Conservation (phyloP, 2,113 vertebrate genomes). For the Anarhynchus alexandrinus region DNA sequence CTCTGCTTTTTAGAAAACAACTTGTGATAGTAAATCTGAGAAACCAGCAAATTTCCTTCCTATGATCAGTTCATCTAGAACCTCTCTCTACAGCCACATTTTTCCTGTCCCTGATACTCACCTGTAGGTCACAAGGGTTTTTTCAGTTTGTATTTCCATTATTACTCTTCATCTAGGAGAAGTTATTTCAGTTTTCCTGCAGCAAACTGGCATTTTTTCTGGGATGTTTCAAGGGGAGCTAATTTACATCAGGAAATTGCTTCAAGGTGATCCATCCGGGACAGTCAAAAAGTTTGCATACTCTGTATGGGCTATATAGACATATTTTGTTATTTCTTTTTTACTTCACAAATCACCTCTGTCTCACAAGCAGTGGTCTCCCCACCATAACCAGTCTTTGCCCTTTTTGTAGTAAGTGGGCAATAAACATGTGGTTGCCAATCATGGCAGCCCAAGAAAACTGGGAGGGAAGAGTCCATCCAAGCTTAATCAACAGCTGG, state of each 20-base stretch:
- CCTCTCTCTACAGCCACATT: background rate
- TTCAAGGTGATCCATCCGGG: background rate
- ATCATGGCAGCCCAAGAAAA: background rate
- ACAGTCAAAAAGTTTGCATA: background rate
- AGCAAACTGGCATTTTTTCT: constrained; percentile 7
- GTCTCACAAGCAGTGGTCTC: background rate
- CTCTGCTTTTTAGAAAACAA: background rate
- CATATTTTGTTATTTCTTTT: background rate
- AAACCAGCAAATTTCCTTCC: background rate
- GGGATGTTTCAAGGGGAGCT: constrained; percentile 1
- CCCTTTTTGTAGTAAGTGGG: background rate
- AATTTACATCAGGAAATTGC: constrained; percentile 39
- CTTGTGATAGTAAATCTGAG: background rate
- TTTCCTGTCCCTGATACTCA: background rate
- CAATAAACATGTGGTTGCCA: background rate
- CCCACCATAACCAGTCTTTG: background rate
- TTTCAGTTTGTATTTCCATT: background rate
- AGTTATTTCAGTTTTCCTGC: background rate
- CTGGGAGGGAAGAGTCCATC: background rate
- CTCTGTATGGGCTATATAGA: background rate
- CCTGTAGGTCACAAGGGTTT: background rate
- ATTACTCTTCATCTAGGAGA: background rate
- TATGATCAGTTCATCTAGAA: background rate
- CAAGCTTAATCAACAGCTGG: background rate
- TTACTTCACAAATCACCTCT: background rate